Percentiles rank a stretch among this genome's conserved stretches.
These are phyloP conservation scores for Trachelus troglodyta DNA, from an alignment of 2,888 invertebrate genomes.

Conservation along the genomic window DNA sequence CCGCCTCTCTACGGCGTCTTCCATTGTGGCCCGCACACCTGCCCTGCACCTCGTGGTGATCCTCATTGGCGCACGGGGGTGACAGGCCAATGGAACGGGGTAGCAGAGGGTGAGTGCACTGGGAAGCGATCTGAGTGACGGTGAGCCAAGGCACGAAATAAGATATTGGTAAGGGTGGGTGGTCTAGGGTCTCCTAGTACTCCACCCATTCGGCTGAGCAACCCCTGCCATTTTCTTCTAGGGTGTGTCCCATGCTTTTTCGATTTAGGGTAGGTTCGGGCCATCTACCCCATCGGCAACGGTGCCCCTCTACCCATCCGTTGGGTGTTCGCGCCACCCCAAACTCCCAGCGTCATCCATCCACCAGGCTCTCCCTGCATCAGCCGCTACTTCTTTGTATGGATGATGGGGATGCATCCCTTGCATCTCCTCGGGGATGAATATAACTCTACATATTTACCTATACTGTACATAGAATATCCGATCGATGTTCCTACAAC, in stretches of 20 bases:
- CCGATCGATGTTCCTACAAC: conserved; percentile 59
- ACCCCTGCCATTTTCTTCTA: conserved; percentile 48
- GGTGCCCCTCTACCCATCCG: conserved; percentile 3
- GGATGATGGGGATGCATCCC: conserved; percentile 12
- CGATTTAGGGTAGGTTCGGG: conserved; percentile 59
- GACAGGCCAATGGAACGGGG: conserved; percentile 15
- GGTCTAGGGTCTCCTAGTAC: conserved; percentile 13
- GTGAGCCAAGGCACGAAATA: conserved; percentile 42
- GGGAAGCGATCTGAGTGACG: conserved; percentile 20
- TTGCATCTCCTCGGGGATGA: conserved; percentile 8
- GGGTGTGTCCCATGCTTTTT: conserved; percentile 60
- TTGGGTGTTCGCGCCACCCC: background rate
- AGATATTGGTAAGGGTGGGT: conserved; percentile 39
- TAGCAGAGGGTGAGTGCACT: conserved; percentile 13
- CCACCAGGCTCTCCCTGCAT: background rate
- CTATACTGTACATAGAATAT: conserved; percentile 36
- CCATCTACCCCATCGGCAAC: conserved; percentile 20
- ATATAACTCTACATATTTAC: conserved; percentile 18
- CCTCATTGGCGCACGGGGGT: conserved; percentile 42
- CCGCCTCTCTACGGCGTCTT: conserved; percentile 59
- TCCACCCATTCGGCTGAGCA: background rate
- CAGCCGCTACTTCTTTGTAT: background rate
- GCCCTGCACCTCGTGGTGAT: conserved; percentile 45
- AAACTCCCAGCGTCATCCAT: conserved; percentile 13
- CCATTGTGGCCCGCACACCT: conserved; percentile 58